Conservation (phyloP, 2,888 invertebrate species). For the Adelphocoris suturalis region DNA sequence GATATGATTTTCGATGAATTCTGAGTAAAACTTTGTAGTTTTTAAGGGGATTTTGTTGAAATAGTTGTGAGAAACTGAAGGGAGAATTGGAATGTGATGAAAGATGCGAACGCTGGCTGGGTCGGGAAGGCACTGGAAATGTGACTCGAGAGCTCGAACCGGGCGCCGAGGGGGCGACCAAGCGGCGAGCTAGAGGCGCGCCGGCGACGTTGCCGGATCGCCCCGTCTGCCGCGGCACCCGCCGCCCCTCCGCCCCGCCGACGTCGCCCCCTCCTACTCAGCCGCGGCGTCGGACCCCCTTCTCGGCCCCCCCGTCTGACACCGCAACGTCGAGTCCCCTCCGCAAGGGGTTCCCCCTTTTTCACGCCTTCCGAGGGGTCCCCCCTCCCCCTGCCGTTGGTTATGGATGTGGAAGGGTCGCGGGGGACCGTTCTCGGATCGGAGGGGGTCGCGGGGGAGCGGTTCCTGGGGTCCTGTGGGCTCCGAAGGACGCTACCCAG, state of each 20-base stretch:
- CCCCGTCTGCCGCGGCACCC: background rate
- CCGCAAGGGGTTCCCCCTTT: background rate
- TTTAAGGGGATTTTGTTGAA: no score
- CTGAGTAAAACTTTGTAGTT: no score
- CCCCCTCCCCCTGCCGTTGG: background rate
- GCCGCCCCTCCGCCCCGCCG: slow-evolving; percentile 7
- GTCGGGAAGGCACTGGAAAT: slow-evolving; percentile 8
- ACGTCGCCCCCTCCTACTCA: background rate
- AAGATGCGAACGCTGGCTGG: slow-evolving; percentile 14
- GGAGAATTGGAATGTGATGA: background rate
- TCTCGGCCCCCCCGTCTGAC: no score
- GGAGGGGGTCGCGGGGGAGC: background rate
- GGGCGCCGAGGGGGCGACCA: slow-evolving; percentile 35
- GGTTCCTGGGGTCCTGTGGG: background rate
- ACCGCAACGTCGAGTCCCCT: background rate
- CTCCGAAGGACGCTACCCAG: background rate
- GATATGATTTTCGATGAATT: no score
- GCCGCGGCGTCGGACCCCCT: background rate
- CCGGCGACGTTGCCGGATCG: slow-evolving; percentile 36
- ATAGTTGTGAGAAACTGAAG: background rate
- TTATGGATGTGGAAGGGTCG: background rate
- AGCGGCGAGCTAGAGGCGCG: slow-evolving; percentile 35
- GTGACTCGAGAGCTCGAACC: background rate
- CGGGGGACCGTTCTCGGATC: no score
- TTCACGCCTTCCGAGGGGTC: background rate